Base-by-base conservation (phyloP, 2,797 vertebrate genomes). In the Staurois parvus region DNA sequence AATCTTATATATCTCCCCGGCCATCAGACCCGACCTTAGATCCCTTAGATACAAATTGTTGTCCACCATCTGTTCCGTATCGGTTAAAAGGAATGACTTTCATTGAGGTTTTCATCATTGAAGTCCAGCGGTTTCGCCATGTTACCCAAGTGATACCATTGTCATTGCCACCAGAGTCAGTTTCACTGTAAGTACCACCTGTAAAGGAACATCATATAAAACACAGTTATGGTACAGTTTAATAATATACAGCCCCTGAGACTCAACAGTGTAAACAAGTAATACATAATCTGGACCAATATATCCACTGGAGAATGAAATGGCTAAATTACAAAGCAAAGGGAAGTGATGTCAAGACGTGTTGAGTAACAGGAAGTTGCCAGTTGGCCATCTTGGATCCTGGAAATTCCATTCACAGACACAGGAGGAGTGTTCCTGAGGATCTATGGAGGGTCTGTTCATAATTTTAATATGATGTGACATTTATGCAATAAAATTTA, bases 121-220 rank as follows among this genome's bases (percentile, higher is more conserved):
- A 99, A 89, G 99, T 97, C 98, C 98, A 99, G 79, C 96, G 96
- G 87, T 87, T 73, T 86, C 94, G 97, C 97, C 96, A 99, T 0
- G 97, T 98, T 66, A 92, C 94, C 98, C 98, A 99, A 88, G 95
- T 98, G 87, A 99, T 96, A 82, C 98, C 97, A 6, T 99, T 98
- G 91, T 99, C 97, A 28, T 76, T 96, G 68, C 95, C 95, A 34
- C 94, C 89, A 17, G 95, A 91, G 21, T 97, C 92, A 91, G 95
- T 92, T 3, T 89, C 88, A n/a, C 93, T 92, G 91, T 99, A 99
- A 75, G 76, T 90, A 17, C 98, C 98, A 85, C 93, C 98, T 99
- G 69, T 76, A 91, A 88, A 3, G 81, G 88, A 56, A 42, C 48
- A 59, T 1, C 42, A 59, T 7, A 24, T 4, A 9, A n/a, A 59